Conservation (phyloP, 2,888 invertebrate species). For the Caenorhabditis becei region DNA sequence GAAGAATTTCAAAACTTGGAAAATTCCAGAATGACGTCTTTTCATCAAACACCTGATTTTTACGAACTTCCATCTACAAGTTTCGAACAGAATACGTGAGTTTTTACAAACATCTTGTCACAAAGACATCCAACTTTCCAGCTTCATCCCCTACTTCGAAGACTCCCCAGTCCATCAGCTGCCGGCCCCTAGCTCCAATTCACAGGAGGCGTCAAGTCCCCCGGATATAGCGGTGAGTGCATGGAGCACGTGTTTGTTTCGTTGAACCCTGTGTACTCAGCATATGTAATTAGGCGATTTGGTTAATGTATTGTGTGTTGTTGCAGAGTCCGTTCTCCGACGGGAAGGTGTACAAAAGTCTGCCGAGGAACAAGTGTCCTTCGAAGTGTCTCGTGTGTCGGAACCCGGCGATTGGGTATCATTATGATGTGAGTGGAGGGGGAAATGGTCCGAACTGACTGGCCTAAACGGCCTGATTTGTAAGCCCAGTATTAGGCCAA, state of each 20-base stretch:
- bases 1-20: no score
- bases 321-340: constrained; percentile 48
- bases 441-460: no score
- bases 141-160: background rate
- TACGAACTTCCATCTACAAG: constrained; percentile 4
- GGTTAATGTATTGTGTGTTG: no score
- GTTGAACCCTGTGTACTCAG: constrained; percentile 18
- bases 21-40: constrained; percentile 11
- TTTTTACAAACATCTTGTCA: no score
- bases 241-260: constrained; percentile 20
- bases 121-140: no score
- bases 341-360: constrained; percentile 44
- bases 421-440: constrained; percentile 66
- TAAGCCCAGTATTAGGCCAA: no score
- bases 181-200: background rate
- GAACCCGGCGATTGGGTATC: constrained; percentile 69
- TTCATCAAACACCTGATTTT: no score
- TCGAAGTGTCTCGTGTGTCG: constrained; percentile 69
- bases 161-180: background rate
- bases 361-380: constrained; percentile 62
- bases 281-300: constrained; percentile 5
- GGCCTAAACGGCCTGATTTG: no score
- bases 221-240: constrained; percentile 37
- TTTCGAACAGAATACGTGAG: no score
- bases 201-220: constrained; percentile 17